These are phyloP conservation scores for Neoscelio sp. DNA, from an alignment of 2,888 invertebrate species.

Conservation along the genomic window DNA sequence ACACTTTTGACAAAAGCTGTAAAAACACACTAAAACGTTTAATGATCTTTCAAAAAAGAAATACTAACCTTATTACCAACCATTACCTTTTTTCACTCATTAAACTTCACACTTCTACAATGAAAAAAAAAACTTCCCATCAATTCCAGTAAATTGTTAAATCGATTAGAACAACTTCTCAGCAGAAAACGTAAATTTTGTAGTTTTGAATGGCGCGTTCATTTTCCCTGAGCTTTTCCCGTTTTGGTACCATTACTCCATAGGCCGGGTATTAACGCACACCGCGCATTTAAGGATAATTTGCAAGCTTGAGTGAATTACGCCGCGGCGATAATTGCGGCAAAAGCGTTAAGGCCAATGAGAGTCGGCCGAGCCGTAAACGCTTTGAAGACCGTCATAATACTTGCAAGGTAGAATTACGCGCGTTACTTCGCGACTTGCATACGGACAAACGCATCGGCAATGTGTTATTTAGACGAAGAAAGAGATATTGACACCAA, in stretches of 20 bases:
- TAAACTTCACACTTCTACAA: constrained; percentile 54
- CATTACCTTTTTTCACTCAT: constrained; percentile 48
- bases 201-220: constrained; percentile 25
- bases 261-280: constrained; percentile 44
- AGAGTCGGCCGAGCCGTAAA: constrained; percentile 61
- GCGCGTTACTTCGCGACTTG: constrained; percentile 51
- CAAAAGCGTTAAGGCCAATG: constrained; percentile 56
- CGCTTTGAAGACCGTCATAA: constrained; percentile 65
- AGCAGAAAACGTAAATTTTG: constrained; percentile 53
- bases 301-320: constrained; percentile 69
- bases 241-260: constrained; percentile 6
- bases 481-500: background rate
- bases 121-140: constrained; percentile 57
- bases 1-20: constrained; percentile 51
- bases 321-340: constrained; percentile 68
- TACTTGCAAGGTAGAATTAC: constrained; percentile 64
- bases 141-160: constrained; percentile 64
- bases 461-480: constrained; percentile 63
- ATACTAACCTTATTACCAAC: constrained; percentile 53
- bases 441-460: constrained; percentile 62
- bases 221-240: constrained; percentile 65
- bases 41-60: constrained; percentile 19
- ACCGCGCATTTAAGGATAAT: constrained; percentile 66
- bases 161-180: constrained; percentile 55
- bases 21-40: constrained; percentile 30